Conservation (phyloP, 2,888 invertebrate species). For the Lasioglossum marginatum region DNA sequence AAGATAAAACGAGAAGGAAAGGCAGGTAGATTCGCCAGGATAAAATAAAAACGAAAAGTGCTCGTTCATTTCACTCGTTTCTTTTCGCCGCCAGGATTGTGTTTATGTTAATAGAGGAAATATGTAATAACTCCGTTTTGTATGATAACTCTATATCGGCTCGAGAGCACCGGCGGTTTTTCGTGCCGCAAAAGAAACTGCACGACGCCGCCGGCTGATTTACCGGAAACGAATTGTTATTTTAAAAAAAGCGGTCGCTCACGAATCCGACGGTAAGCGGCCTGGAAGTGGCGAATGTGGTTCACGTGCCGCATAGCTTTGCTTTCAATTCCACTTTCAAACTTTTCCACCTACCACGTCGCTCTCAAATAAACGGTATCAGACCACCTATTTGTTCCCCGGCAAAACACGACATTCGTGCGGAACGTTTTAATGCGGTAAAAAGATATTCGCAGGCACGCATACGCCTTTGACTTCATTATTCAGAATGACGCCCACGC, state of each 20-base stretch:
- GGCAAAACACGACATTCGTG: conserved; percentile 79
- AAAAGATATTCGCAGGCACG: conserved; percentile 76
- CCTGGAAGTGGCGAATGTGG: conserved; percentile 71
- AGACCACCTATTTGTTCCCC: conserved; percentile 74
- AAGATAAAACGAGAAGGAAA: conserved; percentile 32
- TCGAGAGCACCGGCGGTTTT: background rate
- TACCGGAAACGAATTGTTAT: conserved; percentile 62
- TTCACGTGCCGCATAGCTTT: conserved; percentile 80
- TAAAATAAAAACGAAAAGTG: conserved; percentile 39
- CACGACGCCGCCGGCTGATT: conserved; percentile 19
- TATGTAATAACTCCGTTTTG: conserved; percentile 29
- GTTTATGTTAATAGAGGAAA: conserved; percentile 58
- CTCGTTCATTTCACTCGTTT: conserved; percentile 24
- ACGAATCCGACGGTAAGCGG: conserved; percentile 64
- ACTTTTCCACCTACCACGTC: conserved; percentile 74
- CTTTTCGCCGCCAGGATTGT: conserved; percentile 41
- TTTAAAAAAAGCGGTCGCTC: conserved; percentile 46
- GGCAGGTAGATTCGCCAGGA: conserved; percentile 5
- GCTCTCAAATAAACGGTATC: conserved; percentile 74
- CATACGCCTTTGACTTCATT: conserved; percentile 65
- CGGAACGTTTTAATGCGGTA: conserved; percentile 77
- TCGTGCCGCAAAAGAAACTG: background rate
- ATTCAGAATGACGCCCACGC: conserved; percentile 39
- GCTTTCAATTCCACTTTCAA: conserved; percentile 82
- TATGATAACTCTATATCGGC: conserved; percentile 32